A percentile compares a stretch with the other conserved stretches of the same genome.
phyloP scores from a whole-genome alignment of 2,113 vertebrate genomes.

The Strigops habroptila region DNA sequence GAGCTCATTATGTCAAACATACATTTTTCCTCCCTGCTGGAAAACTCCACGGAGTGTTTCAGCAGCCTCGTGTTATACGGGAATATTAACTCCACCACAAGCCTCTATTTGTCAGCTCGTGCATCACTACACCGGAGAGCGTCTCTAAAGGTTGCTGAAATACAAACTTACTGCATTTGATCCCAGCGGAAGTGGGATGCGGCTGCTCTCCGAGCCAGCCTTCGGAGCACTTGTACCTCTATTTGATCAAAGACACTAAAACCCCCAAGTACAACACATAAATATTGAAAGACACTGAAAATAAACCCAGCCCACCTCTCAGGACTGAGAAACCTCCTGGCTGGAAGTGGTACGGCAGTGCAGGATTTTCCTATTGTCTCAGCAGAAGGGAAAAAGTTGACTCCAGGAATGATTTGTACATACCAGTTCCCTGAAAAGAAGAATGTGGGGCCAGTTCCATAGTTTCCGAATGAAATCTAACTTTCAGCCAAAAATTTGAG shows the following conservation, averaged over 20 bases:
- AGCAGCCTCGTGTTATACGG: background rate
- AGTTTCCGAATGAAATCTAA: constrained; percentile 67
- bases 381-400: constrained; percentile 63
- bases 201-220: background rate
- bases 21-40: background rate
- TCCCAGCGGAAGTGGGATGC: constrained; percentile 7
- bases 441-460: constrained; percentile 28
- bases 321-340: background rate
- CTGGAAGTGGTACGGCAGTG: background rate
- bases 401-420: constrained; percentile 63
- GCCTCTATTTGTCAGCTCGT: constrained; percentile 2
- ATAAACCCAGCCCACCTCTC: background rate
- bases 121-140: background rate
- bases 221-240: background rate
- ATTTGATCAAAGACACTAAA: background rate
- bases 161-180: constrained; percentile 24
- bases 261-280: background rate
- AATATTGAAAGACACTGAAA: background rate
- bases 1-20: constrained; percentile 31
- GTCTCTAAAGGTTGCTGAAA: constrained; percentile 32
- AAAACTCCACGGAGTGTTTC: background rate
- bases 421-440: constrained; percentile 57
- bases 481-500: constrained; percentile 64
- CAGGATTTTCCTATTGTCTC: constrained; percentile 68
- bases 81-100: background rate